Evolutionary conservation across 2,113 vertebrate genomes (phyloP), one percentile per base, ranked within the genome.

Genomic region (Bettongia penicillata): DNA sequence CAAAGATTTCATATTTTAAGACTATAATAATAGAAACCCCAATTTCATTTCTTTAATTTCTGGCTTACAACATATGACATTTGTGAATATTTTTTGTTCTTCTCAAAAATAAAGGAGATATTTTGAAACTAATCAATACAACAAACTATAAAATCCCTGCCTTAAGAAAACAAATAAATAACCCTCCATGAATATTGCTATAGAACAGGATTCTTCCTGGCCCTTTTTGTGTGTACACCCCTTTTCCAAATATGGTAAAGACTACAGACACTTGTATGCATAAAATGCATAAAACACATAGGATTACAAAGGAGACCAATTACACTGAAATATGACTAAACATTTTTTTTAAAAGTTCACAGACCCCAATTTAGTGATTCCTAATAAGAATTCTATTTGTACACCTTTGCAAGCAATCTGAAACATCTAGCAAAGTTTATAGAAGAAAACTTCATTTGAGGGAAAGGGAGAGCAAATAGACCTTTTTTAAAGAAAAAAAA

Each of bases 31-130:
- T 96, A 10, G 92, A 47, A 95, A 90, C 11, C 49, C 96, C 47
- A 96, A 91, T 93, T 93, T 96, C 50, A 96, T 96, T 96, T 68
- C 91, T 96, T 94, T 61, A 90, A 96, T 97, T 57, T 94, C 31
- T 91, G 51, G 43, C 89, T 94, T 97, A 94, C 95, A 95, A 96
- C 95, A 49, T 28, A 95, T 51, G 61, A 53, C 57, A 91, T 96
- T 94, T 97, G 94, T 96, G 53, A 97, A 95, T 89, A 96, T 90
- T 93, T 77, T 77, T 49, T 94, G 49, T 31, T 96, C 95, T 92
- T 96, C 51, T 96, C 97, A 96, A 94, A 92, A 37, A 97, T 53
- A 94, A 96, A 96, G 93, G 52, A 97, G 96, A 96, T 93, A 97
- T 22, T 93, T 57, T 90, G 91, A 95, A 97, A 92, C 50, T 92